phyloP scores from a whole-genome alignment of 2,797 vertebrate species.

The Sebastes ruberrimus region DNA sequence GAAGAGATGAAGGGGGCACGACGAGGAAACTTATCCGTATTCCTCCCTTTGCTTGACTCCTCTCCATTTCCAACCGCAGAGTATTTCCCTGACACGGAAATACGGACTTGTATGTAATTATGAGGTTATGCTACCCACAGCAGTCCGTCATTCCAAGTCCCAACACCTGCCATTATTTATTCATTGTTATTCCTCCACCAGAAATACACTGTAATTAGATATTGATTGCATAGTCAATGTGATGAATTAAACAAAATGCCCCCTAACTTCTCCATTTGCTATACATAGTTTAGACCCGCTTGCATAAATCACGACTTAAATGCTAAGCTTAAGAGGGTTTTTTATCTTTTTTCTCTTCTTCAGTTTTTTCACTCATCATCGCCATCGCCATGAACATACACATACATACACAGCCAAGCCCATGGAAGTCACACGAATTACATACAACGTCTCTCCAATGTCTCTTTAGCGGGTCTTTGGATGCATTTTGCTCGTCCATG shows the following conservation, averaged over 20 bases:
- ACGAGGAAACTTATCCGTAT: constrained; percentile 63
- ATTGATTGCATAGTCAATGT: constrained; percentile 82
- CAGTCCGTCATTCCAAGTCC: constrained; percentile 75
- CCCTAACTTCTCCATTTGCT: constrained; percentile 72
- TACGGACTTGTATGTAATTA: constrained; percentile 85
- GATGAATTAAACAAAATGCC: constrained; percentile 83
- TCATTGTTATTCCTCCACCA: constrained; percentile 83
- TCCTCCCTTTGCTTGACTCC: constrained; percentile 65
- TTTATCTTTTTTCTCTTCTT: constrained; percentile 26
- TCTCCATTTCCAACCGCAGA: constrained; percentile 73
- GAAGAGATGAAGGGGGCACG: constrained; percentile 50
- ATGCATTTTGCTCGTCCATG: constrained; percentile 88
- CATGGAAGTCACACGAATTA: constrained; percentile 72
- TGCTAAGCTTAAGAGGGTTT: constrained; percentile 39
- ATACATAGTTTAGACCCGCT: constrained; percentile 58
- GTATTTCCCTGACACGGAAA: constrained; percentile 84
- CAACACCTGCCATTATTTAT: constrained; percentile 81
- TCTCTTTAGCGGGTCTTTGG: constrained; percentile 81
- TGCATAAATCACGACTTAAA: constrained; percentile 65
- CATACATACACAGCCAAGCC: constrained; percentile 15
- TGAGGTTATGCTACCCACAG: constrained; percentile 78
- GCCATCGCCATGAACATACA: constrained; percentile 55
- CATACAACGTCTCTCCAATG: constrained; percentile 73
- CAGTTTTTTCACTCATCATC: constrained; percentile 56
- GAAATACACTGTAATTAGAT: constrained; percentile 85